Evolutionary conservation across 2,113 vertebrate genomes (phyloP).

Genomic region (Trichechus manatus): DNA sequence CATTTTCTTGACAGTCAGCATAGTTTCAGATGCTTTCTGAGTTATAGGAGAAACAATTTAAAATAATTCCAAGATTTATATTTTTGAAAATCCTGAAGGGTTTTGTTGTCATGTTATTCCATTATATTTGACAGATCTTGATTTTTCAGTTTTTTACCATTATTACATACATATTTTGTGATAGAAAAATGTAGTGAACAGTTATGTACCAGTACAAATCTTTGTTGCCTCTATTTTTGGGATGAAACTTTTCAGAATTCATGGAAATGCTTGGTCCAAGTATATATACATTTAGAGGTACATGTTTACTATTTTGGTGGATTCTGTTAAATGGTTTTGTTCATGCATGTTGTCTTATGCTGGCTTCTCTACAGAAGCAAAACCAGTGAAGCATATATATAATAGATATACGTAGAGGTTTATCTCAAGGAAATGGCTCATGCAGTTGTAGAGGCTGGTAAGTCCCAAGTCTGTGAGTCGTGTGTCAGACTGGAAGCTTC

Average conservation of each 20-base stretch:
- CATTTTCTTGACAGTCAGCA: background rate
- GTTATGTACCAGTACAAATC: background rate
- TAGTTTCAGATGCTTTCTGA: slow-evolving; percentile 22
- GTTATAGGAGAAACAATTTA: slow-evolving; percentile 5
- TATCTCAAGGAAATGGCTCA: no score
- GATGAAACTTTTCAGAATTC: slow-evolving; percentile 19
- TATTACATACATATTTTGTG: background rate
- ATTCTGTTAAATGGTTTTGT: background rate
- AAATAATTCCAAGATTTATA: background rate
- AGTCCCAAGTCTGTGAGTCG: no score
- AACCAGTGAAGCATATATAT: no score
- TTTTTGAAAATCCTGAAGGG: slow-evolving; percentile 25
- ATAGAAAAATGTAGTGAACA: background rate
- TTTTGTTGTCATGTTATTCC: background rate
- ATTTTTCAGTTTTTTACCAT: background rate
- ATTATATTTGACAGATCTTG: background rate
- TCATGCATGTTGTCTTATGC: background rate
- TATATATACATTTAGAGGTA: background rate
- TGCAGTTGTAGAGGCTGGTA: no score
- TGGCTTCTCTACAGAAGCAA: no score
- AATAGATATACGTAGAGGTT: no score
- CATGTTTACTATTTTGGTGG: background rate
- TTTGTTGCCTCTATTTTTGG: background rate
- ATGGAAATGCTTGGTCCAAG: background rate
- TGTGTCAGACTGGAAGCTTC: no score